Percentiles rank a stretch among this genome's conserved stretches.
phyloP scores from a whole-genome alignment of 2,113 vertebrate species.

The Xyrauchen texanus region DNA sequence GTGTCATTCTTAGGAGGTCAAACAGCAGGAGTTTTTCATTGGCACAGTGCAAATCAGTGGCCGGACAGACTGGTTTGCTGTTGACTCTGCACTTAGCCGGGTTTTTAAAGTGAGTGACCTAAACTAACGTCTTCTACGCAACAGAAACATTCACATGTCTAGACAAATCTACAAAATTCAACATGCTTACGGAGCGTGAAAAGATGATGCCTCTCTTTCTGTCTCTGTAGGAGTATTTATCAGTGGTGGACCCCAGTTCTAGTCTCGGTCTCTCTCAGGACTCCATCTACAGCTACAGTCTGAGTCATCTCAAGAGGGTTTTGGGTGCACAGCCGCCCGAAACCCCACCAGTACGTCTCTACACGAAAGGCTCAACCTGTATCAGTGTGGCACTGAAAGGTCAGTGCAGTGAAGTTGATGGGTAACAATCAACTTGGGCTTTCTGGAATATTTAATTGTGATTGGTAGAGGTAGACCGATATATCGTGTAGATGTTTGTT shows the following conservation, averaged over 20 bases:
- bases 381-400: slow-evolving; percentile 90
- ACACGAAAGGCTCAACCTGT: slow-evolving; percentile 75
- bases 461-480: no score
- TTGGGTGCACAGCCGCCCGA: slow-evolving; percentile 85
- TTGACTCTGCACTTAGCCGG: slow-evolving; percentile 91
- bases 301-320: slow-evolving; percentile 88
- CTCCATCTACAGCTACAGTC: slow-evolving; percentile 90
- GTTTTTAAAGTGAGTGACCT: slow-evolving; percentile 84
- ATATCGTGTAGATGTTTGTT: no score
- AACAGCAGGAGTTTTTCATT: slow-evolving; percentile 93
- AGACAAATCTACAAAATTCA: no score
- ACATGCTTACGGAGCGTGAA: no score
- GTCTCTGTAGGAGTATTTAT: slow-evolving; percentile 83
- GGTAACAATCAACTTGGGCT: not conserved
- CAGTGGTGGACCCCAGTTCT: slow-evolving; percentile 90
- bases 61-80: slow-evolving; percentile 89
- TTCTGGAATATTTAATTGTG: no score
- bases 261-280: slow-evolving; percentile 89
- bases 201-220: no score
- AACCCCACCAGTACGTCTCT: slow-evolving; percentile 83
- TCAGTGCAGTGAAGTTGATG: slow-evolving; percentile 53
- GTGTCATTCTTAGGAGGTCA: slow-evolving; percentile 80
- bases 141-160: no score
- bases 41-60: slow-evolving; percentile 87
- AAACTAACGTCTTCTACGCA: no score